These are phyloP conservation scores for Drosophila kurseongensis DNA, from an alignment of 1,140 invertebrate species.

Conservation along the genomic window DNA sequence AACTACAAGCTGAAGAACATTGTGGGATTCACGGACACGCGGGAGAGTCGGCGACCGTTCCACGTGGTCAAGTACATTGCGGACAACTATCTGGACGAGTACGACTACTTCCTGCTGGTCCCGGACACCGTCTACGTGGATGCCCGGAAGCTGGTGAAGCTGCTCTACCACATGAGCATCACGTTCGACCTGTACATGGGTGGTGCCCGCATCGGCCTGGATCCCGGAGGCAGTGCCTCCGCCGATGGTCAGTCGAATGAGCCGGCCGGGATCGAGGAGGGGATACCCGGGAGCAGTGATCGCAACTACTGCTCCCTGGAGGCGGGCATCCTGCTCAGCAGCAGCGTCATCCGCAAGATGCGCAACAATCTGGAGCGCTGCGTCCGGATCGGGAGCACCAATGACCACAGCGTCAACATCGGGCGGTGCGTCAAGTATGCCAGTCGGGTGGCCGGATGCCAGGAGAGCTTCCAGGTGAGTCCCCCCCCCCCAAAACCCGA, in stretches of 20 bases:
- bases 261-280: conserved; percentile 9
- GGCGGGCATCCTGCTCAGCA: conserved; percentile 90
- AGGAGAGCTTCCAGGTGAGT: conserved; percentile 86
- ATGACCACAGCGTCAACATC: conserved; percentile 92
- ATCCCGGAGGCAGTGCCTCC: neutral
- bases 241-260: neutral
- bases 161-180: conserved; percentile 92
- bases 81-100: conserved; percentile 94
- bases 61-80: conserved; percentile 95
- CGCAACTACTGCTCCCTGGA: conserved; percentile 86
- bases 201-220: conserved; percentile 48
- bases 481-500: too few relatives aligned
- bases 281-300: conserved; percentile 52
- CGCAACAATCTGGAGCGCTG: conserved; percentile 93
- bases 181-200: conserved; percentile 93
- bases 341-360: conserved; percentile 90
- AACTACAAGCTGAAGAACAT: conserved; percentile 91
- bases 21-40: conserved; percentile 92
- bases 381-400: conserved; percentile 91
- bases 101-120: conserved; percentile 95
- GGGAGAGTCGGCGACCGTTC: conserved; percentile 90
- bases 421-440: conserved; percentile 92
- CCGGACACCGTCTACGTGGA: conserved; percentile 93
- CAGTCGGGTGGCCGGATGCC: conserved; percentile 87
- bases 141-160: conserved; percentile 88